These are phyloP conservation scores for Bombyx mori DNA, from an alignment of 1,140 invertebrate genomes.

Conservation along the genomic window ASM3026992v2 NC_085135.1:2565501-2566000, in stretches of 20 bases:
- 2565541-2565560: constrained; percentile 1
- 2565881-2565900: no score
- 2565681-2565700: background rate
- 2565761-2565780: constrained; percentile 1
- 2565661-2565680: constrained; percentile 3
- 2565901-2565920: no score
- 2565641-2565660: background rate
- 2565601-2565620: background rate
- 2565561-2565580: background rate
- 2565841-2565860: no score
- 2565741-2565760: constrained; percentile 28
- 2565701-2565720: no score
- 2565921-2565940: no score
- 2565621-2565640: constrained; percentile 2
- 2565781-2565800: no score
- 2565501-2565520: background rate
- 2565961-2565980: no score
- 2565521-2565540: background rate
- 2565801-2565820: no score
- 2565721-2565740: constrained; percentile 14
- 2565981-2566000: no score
- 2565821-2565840: no score
- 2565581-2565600: constrained; percentile 1
- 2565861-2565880: no score
- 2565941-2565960: no score